phyloP scores from a whole-genome alignment of 2,113 vertebrate genomes.

The Elephantulus edwardii region DNA sequence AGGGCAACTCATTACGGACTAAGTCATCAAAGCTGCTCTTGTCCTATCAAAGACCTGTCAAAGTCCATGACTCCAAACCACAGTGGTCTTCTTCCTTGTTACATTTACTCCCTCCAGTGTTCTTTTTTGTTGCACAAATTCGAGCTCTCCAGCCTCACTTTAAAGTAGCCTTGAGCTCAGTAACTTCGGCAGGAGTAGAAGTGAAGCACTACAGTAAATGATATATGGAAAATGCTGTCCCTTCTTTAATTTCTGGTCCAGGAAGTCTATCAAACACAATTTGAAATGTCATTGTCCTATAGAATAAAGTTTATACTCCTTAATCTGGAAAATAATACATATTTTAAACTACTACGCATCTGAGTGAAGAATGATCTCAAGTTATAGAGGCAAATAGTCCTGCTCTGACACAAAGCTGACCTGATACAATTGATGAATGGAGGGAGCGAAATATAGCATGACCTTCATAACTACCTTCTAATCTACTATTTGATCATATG shows the following conservation, averaged over 20 bases:
- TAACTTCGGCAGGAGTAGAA: neutral
- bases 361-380: neutral
- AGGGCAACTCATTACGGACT: too few relatives aligned
- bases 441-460: neutral
- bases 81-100: neutral
- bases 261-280: neutral
- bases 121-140: neutral
- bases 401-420: neutral
- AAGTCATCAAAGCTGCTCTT: too few relatives aligned
- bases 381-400: neutral
- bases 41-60: neutral
- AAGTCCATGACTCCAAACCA: neutral
- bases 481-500: neutral
- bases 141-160: neutral
- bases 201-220: too few relatives aligned
- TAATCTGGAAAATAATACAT: neutral
- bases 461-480: neutral
- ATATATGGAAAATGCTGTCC: too few relatives aligned
- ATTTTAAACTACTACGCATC: neutral
- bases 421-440: neutral
- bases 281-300: neutral
- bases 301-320: slow-evolving; percentile 15
- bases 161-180: neutral
- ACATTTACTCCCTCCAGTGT: too few relatives aligned
- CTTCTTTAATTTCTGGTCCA: neutral